Percentiles rank a stretch among this genome's conserved stretches.
These are phyloP conservation scores for Cantharis rufa DNA, from an alignment of 2,888 invertebrate species.

Conservation along the genomic window DNA sequence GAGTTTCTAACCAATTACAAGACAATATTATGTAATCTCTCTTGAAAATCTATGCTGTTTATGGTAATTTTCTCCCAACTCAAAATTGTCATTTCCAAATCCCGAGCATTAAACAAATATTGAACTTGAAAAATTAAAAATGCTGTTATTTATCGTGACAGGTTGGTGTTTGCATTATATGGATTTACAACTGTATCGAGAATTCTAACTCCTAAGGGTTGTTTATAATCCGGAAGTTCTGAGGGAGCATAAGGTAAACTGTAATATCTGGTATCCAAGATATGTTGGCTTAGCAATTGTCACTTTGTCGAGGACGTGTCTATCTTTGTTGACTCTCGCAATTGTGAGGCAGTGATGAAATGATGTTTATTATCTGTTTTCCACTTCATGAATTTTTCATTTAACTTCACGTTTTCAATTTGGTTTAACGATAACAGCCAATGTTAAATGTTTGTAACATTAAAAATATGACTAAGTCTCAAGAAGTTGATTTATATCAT, in stretches of 20 bases:
- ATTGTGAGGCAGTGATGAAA: conserved; percentile 29
- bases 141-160: background rate
- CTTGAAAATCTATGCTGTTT: background rate
- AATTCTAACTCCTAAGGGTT: background rate
- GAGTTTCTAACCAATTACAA: background rate
- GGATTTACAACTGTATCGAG: background rate
- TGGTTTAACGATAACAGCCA: background rate
- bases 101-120: background rate
- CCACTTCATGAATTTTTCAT: background rate
- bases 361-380: conserved; percentile 18
- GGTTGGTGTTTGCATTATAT: background rate
- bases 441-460: background rate
- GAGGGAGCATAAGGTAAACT: conserved; percentile 17
- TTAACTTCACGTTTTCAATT: background rate
- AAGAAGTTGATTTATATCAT: background rate
- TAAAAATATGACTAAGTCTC: background rate
- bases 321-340: conserved; percentile 30
- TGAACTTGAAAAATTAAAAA: background rate
- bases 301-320: conserved; percentile 34
- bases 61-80: background rate
- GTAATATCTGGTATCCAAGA: conserved; percentile 13
- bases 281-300: conserved; percentile 34
- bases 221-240: conserved; percentile 4
- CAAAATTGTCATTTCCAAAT: background rate
- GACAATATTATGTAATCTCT: background rate